phyloP scores from a whole-genome alignment of 92 coral and sea anemone species.

The Montipora capitata region DNA sequence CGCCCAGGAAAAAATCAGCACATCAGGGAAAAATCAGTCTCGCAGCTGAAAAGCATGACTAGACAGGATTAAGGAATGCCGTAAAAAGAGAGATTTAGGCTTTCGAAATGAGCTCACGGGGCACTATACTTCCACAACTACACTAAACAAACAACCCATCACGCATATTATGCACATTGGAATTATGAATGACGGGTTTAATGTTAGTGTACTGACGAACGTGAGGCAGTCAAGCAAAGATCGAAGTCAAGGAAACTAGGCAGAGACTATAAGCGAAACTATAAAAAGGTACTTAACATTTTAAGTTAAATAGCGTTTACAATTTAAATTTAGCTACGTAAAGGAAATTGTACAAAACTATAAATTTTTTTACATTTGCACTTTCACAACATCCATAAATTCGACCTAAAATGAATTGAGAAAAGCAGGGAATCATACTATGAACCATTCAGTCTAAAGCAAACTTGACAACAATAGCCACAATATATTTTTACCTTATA shows the following conservation, averaged over 20 bases:
- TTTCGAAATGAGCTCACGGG: conserved; percentile 49
- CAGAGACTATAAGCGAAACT: neutral
- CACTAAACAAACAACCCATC: conserved; percentile 61
- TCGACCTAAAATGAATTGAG: neutral
- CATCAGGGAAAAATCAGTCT: neutral
- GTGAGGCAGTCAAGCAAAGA: conserved; percentile 31
- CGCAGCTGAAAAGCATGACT: conserved; percentile 49
- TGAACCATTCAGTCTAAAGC: neutral
- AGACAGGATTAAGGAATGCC: conserved; percentile 58
- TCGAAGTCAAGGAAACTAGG: neutral
- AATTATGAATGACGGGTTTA: conserved; percentile 45
- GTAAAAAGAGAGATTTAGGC: conserved; percentile 55
- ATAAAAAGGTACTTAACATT: conserved; percentile 7
- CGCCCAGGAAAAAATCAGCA: neutral
- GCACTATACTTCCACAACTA: conserved; percentile 32
- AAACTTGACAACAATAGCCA: neutral
- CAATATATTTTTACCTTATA: neutral
- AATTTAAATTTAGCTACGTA: neutral
- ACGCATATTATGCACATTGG: conserved; percentile 37
- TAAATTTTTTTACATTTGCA: neutral
- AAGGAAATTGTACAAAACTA: neutral
- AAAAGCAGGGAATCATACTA: neutral
- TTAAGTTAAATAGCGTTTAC: too few species aligned
- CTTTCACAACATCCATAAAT: neutral
- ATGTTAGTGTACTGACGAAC: conserved; percentile 4